A percentile compares a stretch with the other conserved stretches of the same genome.
phyloP scores from a whole-genome alignment of 1,140 invertebrate genomes.

The Pomacea maculata region DNA sequence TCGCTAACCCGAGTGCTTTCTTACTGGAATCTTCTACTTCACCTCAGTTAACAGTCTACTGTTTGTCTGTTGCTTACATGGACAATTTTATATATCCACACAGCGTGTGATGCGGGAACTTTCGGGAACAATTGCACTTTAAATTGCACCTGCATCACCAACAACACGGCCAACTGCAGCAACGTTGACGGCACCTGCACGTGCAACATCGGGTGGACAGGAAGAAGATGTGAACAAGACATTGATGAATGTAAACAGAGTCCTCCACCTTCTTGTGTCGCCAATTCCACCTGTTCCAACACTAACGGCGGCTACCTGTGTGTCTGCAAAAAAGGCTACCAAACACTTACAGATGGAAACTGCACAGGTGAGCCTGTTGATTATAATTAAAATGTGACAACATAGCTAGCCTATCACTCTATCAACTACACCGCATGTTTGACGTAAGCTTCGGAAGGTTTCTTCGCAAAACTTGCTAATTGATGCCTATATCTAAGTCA shows the following conservation, averaged over 20 bases:
- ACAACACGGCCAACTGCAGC: conserved; percentile 22
- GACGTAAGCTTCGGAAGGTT: too few relatives aligned
- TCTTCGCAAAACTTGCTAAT: too few relatives aligned
- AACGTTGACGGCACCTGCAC: conserved; percentile 71
- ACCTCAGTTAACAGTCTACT: too few relatives aligned
- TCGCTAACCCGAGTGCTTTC: too few relatives aligned
- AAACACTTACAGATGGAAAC: neutral
- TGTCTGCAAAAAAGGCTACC: conserved; percentile 3
- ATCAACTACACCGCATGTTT: too few relatives aligned
- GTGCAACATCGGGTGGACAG: conserved; percentile 75
- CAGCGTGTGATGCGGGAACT: conserved; percentile 18
- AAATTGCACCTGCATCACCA: conserved; percentile 13
- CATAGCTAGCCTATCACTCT: too few relatives aligned
- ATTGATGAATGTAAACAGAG: conserved; percentile 84
- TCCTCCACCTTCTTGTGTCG: neutral
- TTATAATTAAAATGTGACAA: too few relatives aligned
- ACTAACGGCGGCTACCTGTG: conserved; percentile 12
- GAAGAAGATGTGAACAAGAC: conserved; percentile 83
- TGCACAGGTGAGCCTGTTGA: too few relatives aligned
- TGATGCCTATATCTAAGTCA: too few relatives aligned
- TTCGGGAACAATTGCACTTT: conserved; percentile 24
- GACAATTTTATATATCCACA: neutral
- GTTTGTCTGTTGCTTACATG: too few relatives aligned
- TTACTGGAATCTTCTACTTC: too few relatives aligned
- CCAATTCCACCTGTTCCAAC: conserved; percentile 15